Conservation (phyloP, 1,140 invertebrate genomes). For the Leptopilina boulardi region DNA sequence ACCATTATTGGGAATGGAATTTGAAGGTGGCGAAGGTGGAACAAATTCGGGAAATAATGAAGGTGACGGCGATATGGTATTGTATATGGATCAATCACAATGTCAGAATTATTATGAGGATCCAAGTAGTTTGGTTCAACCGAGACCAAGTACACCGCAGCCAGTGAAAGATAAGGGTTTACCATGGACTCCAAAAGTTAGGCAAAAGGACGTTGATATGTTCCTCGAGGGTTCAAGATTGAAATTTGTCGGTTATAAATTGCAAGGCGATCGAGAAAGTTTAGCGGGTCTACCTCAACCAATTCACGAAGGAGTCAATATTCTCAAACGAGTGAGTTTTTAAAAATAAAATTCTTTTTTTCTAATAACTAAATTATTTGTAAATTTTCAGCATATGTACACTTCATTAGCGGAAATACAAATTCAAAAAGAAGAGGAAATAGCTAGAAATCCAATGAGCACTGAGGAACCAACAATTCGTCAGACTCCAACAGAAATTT, state of each 20-base stretch:
- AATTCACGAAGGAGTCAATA: conserved; percentile 95
- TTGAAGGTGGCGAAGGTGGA: conserved; percentile 66
- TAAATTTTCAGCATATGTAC: conserved; percentile 84
- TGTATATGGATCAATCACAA: conserved; percentile 55
- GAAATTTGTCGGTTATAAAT: conserved; percentile 96
- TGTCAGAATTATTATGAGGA: conserved; percentile 65
- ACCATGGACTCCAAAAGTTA: conserved; percentile 98
- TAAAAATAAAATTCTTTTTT: not conserved
- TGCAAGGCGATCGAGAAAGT: conserved; percentile 90
- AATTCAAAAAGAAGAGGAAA: conserved; percentile 89
- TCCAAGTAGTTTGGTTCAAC: conserved; percentile 62
- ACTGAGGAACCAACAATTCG: conserved; percentile 73
- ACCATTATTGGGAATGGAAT: conserved; percentile 81
- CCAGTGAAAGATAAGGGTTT: conserved; percentile 78
- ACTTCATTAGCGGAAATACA: conserved; percentile 89
- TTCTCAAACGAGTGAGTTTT: conserved; percentile 83
- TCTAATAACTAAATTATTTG: not conserved
- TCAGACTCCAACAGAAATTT: conserved; percentile 88
- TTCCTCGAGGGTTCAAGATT: conserved; percentile 93
- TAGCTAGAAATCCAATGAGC: conserved; percentile 86
- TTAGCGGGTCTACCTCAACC: conserved; percentile 95
- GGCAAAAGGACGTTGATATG: conserved; percentile 92
- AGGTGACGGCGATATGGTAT: conserved; percentile 62
- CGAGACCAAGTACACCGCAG: conserved; percentile 74
- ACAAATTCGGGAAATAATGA: conserved; percentile 57